phyloP scores from a whole-genome alignment of 2,797 vertebrate species.

The Xenentodon cancila region DNA sequence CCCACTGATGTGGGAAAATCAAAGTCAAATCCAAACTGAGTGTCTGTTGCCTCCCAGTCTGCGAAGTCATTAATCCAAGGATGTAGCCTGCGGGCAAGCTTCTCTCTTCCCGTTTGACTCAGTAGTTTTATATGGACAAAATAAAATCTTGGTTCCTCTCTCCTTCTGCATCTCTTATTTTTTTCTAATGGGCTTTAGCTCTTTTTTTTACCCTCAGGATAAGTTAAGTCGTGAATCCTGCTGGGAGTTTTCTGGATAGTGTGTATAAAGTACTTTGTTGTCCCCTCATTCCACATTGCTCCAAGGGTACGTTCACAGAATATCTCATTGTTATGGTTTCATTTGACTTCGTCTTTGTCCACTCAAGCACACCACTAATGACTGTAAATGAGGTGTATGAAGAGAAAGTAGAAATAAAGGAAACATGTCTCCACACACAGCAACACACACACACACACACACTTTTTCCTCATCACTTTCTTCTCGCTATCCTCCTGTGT shows the following conservation, averaged over 20 bases:
- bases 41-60: slow-evolving; percentile 56
- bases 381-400: slow-evolving; percentile 19
- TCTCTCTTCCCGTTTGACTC: slow-evolving; percentile 50
- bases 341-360: slow-evolving; percentile 45
- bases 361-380: slow-evolving; percentile 3
- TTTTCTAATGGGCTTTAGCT: slow-evolving; percentile 60
- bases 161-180: slow-evolving; percentile 41
- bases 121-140: slow-evolving; percentile 49
- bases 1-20: slow-evolving; percentile 64
- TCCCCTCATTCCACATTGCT: slow-evolving; percentile 35
- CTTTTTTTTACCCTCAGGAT: slow-evolving; percentile 45
- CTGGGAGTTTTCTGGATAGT: slow-evolving; percentile 37
- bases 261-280: slow-evolving; percentile 34
- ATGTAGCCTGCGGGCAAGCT: slow-evolving; percentile 50
- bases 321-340: slow-evolving; percentile 30
- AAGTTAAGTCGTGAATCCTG: slow-evolving; percentile 33
- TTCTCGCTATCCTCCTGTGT: slow-evolving; percentile 20
- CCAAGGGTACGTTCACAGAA: slow-evolving; percentile 32
- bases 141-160: slow-evolving; percentile 47
- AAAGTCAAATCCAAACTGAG: slow-evolving; percentile 52
- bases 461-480: slow-evolving; percentile 6
- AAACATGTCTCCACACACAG: not conserved
- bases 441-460: not conserved
- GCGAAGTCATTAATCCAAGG: slow-evolving; percentile 69
- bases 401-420: slow-evolving; percentile 26